Evolutionary conservation across 2,888 invertebrate genomes (phyloP).

Genomic region (Lasioglossum zephyrum): DNA sequence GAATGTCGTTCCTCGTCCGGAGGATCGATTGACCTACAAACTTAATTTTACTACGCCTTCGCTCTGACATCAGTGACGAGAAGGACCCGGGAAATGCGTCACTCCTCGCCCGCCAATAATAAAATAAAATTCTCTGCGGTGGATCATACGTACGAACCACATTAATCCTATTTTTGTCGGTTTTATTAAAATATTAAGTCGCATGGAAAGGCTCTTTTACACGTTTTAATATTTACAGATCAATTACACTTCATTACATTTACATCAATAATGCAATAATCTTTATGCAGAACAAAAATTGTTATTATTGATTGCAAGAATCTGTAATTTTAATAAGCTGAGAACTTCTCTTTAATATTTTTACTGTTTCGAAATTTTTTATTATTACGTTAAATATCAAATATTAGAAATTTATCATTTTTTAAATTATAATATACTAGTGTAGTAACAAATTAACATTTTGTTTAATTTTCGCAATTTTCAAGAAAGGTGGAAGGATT

Average conservation of each 20-base stretch:
- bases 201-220: neutral
- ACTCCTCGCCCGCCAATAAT: neutral
- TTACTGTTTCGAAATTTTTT: too few relatives aligned
- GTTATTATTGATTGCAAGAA: neutral
- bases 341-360: too few relatives aligned
- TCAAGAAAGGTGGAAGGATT: too few relatives aligned
- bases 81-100: neutral
- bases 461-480: neutral
- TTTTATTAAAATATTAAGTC: neutral
- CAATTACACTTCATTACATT: neutral
- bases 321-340: neutral
- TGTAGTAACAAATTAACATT: neutral
- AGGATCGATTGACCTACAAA: slow-evolving; percentile 54
- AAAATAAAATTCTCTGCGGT: neutral
- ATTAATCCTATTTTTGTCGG: neutral
- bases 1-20: slow-evolving; percentile 46
- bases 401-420: too few relatives aligned
- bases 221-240: neutral
- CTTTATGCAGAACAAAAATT: neutral
- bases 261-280: neutral
- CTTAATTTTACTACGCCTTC: slow-evolving; percentile 44
- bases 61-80: neutral
- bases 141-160: neutral
- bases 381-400: too few relatives aligned
- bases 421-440: too few relatives aligned